Conservation (phyloP, 2,113 vertebrate species). For the Cervus canadensis region DNA sequence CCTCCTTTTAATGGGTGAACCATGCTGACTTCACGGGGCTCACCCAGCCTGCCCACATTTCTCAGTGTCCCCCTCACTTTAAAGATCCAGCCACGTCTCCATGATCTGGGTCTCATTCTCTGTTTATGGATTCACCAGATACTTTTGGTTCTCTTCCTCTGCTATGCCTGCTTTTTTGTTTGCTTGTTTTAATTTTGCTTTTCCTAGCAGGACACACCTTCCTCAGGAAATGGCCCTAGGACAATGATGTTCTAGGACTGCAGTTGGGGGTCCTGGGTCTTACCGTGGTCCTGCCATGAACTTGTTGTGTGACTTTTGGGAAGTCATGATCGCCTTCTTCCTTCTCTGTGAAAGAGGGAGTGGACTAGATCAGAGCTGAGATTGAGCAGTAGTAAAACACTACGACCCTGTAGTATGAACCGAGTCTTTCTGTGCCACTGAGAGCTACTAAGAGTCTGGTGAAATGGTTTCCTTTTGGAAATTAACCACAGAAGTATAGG, state of each 20-base stretch:
- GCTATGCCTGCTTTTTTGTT: background rate
- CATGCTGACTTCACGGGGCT: background rate
- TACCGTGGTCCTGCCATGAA: background rate
- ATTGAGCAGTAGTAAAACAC: background rate
- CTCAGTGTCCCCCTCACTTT: background rate
- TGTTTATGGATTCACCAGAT: background rate
- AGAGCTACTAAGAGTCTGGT: background rate
- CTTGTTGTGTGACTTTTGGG: conserved; percentile 24
- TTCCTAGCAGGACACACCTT: background rate
- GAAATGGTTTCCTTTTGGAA: background rate
- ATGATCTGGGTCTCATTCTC: background rate
- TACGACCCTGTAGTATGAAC: background rate
- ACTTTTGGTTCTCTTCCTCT: background rate
- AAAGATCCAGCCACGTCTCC: background rate
- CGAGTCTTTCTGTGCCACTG: background rate
- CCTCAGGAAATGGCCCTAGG: background rate
- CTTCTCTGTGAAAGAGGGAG: background rate
- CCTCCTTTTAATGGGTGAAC: background rate
- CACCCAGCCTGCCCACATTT: background rate
- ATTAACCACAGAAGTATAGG: background rate
- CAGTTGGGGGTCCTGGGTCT: background rate
- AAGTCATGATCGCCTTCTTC: background rate
- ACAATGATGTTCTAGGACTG: background rate
- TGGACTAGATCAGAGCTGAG: background rate
- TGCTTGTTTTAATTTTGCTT: background rate